Evolutionary conservation across 2,888 invertebrate genomes (phyloP).

Genomic region (Ligdia adustata): DNA sequence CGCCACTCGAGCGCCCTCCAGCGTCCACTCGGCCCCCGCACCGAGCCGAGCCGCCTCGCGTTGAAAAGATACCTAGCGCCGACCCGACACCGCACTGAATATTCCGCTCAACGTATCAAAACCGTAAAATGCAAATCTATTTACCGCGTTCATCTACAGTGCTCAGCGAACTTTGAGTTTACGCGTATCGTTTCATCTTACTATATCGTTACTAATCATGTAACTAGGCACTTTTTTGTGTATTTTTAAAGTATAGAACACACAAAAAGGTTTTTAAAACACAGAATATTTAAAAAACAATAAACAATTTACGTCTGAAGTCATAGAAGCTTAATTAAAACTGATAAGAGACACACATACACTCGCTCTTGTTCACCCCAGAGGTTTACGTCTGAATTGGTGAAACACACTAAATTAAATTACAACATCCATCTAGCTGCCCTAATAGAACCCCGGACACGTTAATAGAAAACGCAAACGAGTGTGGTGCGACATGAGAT

Average conservation of each 20-base stretch:
- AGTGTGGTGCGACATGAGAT: constrained; percentile 65
- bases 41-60: constrained; percentile 77
- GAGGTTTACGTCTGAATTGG: constrained; percentile 54
- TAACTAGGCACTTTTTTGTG: too few species aligned
- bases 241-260: too few species aligned
- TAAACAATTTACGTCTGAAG: constrained; percentile 50
- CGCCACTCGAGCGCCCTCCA: constrained; percentile 72
- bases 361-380: constrained; percentile 35
- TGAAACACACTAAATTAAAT: constrained; percentile 66
- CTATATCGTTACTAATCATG: too few species aligned
- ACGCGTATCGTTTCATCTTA: constrained; percentile 68
- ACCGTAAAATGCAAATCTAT: constrained; percentile 83
- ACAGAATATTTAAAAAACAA: neutral
- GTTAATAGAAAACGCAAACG: constrained; percentile 77
- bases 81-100: constrained; percentile 76
- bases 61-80: constrained; percentile 78
- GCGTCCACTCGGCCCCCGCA: constrained; percentile 73
- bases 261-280: neutral
- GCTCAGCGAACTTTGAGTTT: constrained; percentile 59
- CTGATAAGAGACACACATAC: constrained; percentile 17
- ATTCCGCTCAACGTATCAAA: constrained; percentile 81
- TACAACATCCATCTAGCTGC: constrained; percentile 68
- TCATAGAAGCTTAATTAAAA: constrained; percentile 34
- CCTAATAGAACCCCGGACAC: constrained; percentile 69
- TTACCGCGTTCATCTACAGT: constrained; percentile 78